phyloP scores from a whole-genome alignment of 2,888 invertebrate genomes.

The Globia sparganii region DNA sequence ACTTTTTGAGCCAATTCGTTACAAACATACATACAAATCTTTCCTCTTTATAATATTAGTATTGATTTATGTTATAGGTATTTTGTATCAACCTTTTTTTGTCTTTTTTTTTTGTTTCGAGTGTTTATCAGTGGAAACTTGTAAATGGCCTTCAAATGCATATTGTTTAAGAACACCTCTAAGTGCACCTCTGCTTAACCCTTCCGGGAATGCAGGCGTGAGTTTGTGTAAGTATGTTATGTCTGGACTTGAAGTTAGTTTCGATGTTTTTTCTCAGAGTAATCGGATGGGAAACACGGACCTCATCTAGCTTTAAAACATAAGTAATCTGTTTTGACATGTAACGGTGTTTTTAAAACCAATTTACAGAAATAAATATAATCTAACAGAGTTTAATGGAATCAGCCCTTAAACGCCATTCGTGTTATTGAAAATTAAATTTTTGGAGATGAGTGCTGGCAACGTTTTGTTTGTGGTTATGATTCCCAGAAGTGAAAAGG shows the following conservation, averaged over 20 bases:
- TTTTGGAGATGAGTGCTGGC: conserved; percentile 9
- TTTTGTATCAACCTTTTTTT: too few relatives aligned
- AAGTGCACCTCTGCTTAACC: neutral
- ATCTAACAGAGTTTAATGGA: neutral
- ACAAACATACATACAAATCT: too few relatives aligned
- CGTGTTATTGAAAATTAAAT: conserved; percentile 42
- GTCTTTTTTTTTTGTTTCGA: too few relatives aligned
- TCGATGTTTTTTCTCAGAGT: neutral
- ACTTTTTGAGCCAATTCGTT: too few relatives aligned
- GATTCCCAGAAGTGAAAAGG: conserved; percentile 28
- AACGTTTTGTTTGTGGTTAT: conserved; percentile 29
- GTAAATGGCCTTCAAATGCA: too few relatives aligned
- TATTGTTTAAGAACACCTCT: too few relatives aligned
- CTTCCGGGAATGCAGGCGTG: neutral
- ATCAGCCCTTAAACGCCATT: conserved; percentile 12
- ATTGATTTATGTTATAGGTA: too few relatives aligned
- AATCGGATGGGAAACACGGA: neutral
- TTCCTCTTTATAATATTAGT: too few relatives aligned
- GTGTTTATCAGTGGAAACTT: too few relatives aligned
- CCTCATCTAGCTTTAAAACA: neutral
- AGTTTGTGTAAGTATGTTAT: too few relatives aligned
- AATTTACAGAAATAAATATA: neutral
- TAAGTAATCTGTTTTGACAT: neutral
- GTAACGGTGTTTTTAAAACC: neutral
- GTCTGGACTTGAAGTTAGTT: neutral